Percentiles rank a stretch among this genome's conserved stretches.
Conservation (phyloP, 2,797 vertebrate genomes). For the Cygnus olor region DNA sequence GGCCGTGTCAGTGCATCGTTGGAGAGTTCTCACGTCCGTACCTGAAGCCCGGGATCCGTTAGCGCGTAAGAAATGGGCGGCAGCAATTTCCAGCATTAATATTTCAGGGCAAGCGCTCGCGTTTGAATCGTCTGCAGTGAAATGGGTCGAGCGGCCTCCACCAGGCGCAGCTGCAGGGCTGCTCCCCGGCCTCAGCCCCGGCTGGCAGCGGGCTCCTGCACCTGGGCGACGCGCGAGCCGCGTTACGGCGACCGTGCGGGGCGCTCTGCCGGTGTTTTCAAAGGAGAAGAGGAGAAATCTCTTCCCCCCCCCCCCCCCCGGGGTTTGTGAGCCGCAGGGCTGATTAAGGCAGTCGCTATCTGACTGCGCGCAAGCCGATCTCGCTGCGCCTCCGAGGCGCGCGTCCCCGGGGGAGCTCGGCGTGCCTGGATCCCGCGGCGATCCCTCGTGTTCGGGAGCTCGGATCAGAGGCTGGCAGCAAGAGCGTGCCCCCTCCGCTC, state of each 20-base stretch:
- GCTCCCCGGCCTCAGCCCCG: neutral
- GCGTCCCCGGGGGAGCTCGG: accelerated
- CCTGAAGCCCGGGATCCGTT: accelerated
- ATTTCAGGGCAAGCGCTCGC: neutral
- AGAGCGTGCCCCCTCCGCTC: neutral
- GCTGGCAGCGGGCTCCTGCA: neutral
- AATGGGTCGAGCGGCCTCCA: accelerated
- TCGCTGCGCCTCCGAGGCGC: neutral
- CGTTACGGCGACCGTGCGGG: accelerated
- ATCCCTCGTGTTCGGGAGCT: neutral
- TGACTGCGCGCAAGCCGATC: neutral
- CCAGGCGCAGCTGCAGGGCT: neutral
- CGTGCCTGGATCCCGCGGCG: accelerated
- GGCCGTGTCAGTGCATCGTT: accelerated
- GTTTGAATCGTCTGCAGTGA: neutral
- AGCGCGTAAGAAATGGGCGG: accelerated
- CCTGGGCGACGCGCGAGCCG: neutral
- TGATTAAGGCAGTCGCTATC: neutral
- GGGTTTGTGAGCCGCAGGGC: neutral
- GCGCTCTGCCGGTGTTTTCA: neutral
- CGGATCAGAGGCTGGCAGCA: neutral
- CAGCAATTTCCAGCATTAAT: neutral
- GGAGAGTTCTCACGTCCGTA: accelerated
- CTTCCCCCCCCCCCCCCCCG: neutral
- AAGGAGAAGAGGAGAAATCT: neutral